Base-by-base conservation (phyloP, 2,888 invertebrate species). In the Aspidiotus rigidus region DNA sequence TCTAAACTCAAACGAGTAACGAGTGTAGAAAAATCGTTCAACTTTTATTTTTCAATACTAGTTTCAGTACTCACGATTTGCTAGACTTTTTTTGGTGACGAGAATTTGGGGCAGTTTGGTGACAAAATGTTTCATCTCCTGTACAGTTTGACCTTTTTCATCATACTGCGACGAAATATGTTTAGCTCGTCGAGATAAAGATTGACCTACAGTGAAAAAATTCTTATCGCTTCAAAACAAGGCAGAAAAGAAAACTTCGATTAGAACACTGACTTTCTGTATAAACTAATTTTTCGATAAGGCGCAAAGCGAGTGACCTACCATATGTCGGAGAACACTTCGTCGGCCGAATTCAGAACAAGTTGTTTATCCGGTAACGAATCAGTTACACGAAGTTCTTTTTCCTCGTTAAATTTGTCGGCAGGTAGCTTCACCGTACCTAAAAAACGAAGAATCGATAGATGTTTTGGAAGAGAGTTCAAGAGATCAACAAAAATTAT, bases 121-220 rank as follows among this genome's bases (percentile, higher is more conserved):
- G 3, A 97, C 96, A 78, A 95, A 93, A 76, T 90, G 86, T 77
- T 93, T 94, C 80, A 97, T 92, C 79, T 96, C 94, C 75, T 91
- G 90, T n/a, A 98, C 89, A 0, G 93, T 88, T 77, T 90, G 92
- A 69, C 92, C 89, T 76, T 91, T 89, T 41, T 88, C 84, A 78
- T 93, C 87, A 76, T 93, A 83, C 76, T 94, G 90, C 0, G 86
- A 85, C 72, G 91, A 88, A 66, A 97, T 90, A 7, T 87, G 82
- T 76, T 89, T 91, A 0, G 94, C 94, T 77, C 90, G 93, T 75
- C 87, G 86, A 2, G 92, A 89, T 1, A 98, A 80, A 13, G 88
- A 85, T 54, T 88, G 84, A 6, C 94, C 94, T 7, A 96, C 89
- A 72, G 90, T 89, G 76, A 91, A 92, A 77, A 97, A 96, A 80